Conservation (phyloP, 2,113 vertebrate genomes). For the Dicrurus megarhynchus region DNA sequence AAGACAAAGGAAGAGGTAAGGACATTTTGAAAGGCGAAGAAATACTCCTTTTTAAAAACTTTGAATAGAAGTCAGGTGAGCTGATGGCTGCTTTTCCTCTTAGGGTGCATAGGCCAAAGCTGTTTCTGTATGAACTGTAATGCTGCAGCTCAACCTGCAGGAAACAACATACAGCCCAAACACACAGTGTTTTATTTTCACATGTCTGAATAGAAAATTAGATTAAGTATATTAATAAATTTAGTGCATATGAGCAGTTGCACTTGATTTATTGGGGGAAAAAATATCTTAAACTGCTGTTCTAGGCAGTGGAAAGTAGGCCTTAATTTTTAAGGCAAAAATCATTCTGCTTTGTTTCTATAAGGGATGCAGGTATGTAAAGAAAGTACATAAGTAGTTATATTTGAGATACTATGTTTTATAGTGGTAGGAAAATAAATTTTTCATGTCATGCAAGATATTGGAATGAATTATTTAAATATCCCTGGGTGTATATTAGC, state of each 20-base stretch:
- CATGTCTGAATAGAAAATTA: neutral
- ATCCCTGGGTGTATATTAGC: neutral
- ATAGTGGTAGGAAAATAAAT: neutral
- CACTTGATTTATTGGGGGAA: neutral
- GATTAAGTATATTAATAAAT: neutral
- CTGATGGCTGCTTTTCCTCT: neutral
- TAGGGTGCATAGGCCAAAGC: neutral
- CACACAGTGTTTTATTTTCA: neutral
- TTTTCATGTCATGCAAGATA: neutral
- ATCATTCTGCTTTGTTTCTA: neutral
- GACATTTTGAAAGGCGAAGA: neutral
- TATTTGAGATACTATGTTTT: neutral
- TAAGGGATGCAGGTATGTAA: neutral
- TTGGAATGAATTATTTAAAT: neutral
- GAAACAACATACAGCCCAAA: neutral
- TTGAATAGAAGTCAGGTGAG: neutral
- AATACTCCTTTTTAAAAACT: neutral
- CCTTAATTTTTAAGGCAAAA: neutral
- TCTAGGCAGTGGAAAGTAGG: neutral
- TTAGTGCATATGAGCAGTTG: neutral
- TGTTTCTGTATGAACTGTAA: neutral
- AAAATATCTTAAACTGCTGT: neutral
- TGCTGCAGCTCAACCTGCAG: neutral
- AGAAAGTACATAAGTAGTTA: neutral
- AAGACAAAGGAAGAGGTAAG: slow-evolving; percentile 98